Base-by-base conservation (phyloP, 2,888 invertebrate species). In the Lysandra bellargus region DNA sequence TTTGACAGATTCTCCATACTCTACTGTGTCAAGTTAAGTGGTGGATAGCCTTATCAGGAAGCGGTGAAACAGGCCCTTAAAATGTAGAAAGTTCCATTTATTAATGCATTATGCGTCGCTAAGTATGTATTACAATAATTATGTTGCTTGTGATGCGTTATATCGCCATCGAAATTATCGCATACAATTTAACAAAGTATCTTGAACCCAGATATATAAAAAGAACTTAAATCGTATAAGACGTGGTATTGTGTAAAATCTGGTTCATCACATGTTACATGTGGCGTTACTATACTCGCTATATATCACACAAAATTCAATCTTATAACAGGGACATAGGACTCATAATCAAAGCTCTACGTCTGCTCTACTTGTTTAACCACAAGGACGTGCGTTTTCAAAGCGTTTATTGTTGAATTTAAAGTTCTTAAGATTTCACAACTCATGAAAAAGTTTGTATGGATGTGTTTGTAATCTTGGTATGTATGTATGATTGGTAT, bases 211-310 rank as follows among this genome's bases (percentile, higher is more conserved):
- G 14, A 53, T 64, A 64, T 64, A 64, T 64, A 64, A 30, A 64
- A 64, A 30, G 30, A 64, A 23, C 12, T 64, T 64, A 23, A 69
- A 69, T 30, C 30, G 33, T 69, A 7, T 37, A 30, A 7, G 14
- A 14, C 69, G 69, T 4, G 33, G 30, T 64, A 64, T 69, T 69
- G 69, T 69, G 69, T 30, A 30, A 69, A 69, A 69, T 69, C 69
- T 69, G 33, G 14, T 14, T 14, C 69, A 69, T 33, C 69, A 69
- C 69, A 69, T 64, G 64, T 12, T 64, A 64, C 64, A 64, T 69
- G 33, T 69, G 69, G 69, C 14, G 12, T 37, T 5, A 37, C 69
- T 5, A 69, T 37, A 37, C 17, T 5, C 33, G 1, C 5, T 5
- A 17, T 9, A 14, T 30, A 12, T 12, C 1, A 30, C 30, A 4